phyloP scores from a whole-genome alignment of 2,888 invertebrate species.

The Malthinus seriepunctatus region DNA sequence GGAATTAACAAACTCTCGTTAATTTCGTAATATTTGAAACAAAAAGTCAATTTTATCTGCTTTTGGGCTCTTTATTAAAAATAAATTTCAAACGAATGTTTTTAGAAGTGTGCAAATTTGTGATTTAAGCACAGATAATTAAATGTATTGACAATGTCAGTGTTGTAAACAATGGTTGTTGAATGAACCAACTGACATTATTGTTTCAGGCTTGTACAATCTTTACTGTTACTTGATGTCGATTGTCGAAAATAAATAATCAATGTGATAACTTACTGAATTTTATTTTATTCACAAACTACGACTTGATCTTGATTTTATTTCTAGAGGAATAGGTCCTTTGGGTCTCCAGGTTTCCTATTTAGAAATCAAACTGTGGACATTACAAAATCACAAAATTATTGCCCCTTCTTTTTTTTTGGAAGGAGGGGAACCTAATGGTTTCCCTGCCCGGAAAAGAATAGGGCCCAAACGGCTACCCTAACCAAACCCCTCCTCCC shows the following conservation, averaged over 20 bases:
- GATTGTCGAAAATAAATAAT: slow-evolving; percentile 46
- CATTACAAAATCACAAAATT: no score
- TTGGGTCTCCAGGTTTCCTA: no score
- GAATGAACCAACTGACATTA: slow-evolving; percentile 48
- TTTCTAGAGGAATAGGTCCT: no score
- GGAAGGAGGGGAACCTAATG: no score
- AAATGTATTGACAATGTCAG: slow-evolving; percentile 55
- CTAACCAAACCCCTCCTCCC: no score
- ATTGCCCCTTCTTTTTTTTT: no score
- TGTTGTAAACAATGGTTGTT: slow-evolving; percentile 50
- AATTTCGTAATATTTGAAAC: neutral
- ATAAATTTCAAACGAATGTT: slow-evolving; percentile 3
- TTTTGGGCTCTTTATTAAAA: slow-evolving; percentile 1
- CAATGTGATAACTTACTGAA: slow-evolving; percentile 35
- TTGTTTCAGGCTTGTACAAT: slow-evolving; percentile 52
- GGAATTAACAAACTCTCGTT: neutral
- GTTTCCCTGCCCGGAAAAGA: no score
- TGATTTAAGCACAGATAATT: slow-evolving; percentile 47
- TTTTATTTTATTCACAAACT: slow-evolving; percentile 23
- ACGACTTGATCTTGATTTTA: no score
- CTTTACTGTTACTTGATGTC: slow-evolving; percentile 54
- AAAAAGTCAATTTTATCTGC: neutral
- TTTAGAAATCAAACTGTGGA: no score
- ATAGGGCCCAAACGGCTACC: no score
- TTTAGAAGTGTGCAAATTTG: slow-evolving; percentile 39